Base-by-base conservation (phyloP, 2,113 vertebrate species). In the Microcebus jonahi region DNA sequence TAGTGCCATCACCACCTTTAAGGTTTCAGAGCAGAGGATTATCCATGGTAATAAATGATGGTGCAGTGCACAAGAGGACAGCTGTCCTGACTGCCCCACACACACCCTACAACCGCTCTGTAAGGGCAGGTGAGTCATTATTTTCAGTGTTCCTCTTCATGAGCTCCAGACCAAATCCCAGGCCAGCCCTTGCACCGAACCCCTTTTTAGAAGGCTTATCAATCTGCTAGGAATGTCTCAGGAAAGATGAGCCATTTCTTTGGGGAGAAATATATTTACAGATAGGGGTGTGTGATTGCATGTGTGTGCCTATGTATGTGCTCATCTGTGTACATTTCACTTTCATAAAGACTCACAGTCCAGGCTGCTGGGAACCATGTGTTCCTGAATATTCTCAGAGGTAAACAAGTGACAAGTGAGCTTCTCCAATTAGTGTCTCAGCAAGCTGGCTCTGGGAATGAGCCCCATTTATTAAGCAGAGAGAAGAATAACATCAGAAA, bases 161-260 rank as follows among this genome's bases (percentile, higher is more conserved):
- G 96, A 95, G 90, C 90, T 97, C 91, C 80, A 97, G 95, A 95
- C 97, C 96, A 97, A 97, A 97, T 93, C 90, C 96, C 68, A 97
- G 95, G 96, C 94, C 76, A 90, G 50, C 89, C 85, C 63, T 83
- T 93, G 94, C 55, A 89, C 86, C 13, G 10, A 94, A 96, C 90
- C 90, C 93, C 95, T 97, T 97, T 70, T 65, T 87, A 88, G 76
- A 90, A 96, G 88, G 89, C 45, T 73, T 96, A 21, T 96, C 81
- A 68, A 10, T 94, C 94, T 97, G 77, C 96, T 96, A 85, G 92
- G 95, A 97, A 90, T 94, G 94, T 98, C 97, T 98, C 97, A 96
- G 97, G 97, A 98, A 97, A 96, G 89, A 93, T 45, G 95, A 95
- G 96, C 94, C 90, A 97, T 97, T 98, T 98, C 96, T 94, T 95